Evolutionary conservation across 2,113 vertebrate genomes (phyloP).

Genomic region (Mormyrus iriodes): DNA sequence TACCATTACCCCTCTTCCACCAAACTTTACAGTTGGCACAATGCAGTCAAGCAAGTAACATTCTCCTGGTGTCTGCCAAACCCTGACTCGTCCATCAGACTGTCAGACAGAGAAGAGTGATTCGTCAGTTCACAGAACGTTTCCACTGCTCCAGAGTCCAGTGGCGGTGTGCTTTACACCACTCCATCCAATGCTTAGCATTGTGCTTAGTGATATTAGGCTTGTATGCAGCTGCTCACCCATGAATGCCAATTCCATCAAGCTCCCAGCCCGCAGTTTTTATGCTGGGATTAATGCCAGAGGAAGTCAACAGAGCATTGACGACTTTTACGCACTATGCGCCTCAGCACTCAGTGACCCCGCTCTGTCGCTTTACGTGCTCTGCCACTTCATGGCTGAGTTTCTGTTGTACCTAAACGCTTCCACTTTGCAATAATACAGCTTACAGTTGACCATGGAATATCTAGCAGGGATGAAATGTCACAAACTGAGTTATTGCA

Average conservation of each 20-base stretch:
- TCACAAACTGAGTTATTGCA: not conserved
- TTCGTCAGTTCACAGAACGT: not conserved
- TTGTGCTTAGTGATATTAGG: not conserved
- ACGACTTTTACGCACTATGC: not conserved
- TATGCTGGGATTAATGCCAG: not conserved
- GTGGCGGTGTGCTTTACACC: not conserved
- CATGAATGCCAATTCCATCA: not conserved
- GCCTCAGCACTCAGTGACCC: not conserved
- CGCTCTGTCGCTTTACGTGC: not conserved
- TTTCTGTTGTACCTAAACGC: not conserved
- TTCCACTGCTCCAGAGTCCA: not conserved
- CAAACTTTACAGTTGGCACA: not conserved
- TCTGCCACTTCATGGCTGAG: not conserved
- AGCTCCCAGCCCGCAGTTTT: not conserved
- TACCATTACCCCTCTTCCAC: not conserved
- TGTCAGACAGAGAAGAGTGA: not conserved
- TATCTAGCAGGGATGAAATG: not conserved
- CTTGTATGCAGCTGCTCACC: not conserved
- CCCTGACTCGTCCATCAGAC: not conserved
- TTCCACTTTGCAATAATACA: not conserved
- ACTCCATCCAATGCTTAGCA: not conserved
- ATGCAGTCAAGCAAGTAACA: not conserved
- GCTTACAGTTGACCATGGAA: not conserved
- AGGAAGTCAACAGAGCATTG: not conserved
- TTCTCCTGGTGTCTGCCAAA: not conserved